These are phyloP conservation scores for Cristatella mucedo DNA, from an alignment of 2,888 invertebrate species.

Conservation along the genomic window DNA sequence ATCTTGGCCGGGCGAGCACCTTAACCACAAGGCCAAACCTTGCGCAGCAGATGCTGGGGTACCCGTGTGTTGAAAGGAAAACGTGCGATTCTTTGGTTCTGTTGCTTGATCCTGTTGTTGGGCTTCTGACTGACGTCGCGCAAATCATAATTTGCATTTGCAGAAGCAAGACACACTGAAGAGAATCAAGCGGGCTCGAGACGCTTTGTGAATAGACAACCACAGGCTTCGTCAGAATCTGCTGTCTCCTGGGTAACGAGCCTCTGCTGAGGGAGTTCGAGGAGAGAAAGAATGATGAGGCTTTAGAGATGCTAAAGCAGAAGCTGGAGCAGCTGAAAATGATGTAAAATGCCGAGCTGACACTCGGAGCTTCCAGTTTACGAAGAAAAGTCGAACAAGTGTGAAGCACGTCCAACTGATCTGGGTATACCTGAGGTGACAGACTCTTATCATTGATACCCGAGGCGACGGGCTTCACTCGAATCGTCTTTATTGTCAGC, in stretches of 20 bases:
- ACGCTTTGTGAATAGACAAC: conserved; percentile 38
- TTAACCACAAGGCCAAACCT: too few relatives aligned
- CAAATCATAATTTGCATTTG: conserved; percentile 14
- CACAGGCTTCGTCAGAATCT: conserved; percentile 38
- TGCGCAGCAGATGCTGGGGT: too few relatives aligned
- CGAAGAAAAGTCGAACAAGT: conserved; percentile 33
- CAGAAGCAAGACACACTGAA: conserved; percentile 36
- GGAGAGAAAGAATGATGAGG: conserved; percentile 33
- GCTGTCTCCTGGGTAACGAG: conserved; percentile 43
- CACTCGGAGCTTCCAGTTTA: conserved; percentile 29
- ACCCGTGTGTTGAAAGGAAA: too few relatives aligned
- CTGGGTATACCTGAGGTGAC: too few relatives aligned
- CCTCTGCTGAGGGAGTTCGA: conserved; percentile 43
- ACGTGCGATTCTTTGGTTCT: too few relatives aligned
- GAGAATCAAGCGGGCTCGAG: conserved; percentile 38
- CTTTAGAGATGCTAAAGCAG: conserved; percentile 20
- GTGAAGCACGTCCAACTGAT: too few relatives aligned
- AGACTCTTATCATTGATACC: too few relatives aligned
- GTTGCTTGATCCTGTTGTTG: too few relatives aligned
- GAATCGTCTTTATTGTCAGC: too few relatives aligned
- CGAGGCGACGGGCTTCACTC: too few relatives aligned
- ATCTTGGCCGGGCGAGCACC: too few relatives aligned
- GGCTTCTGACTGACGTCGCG: too few relatives aligned
- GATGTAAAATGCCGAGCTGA: conserved; percentile 32
- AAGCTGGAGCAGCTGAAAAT: conserved; percentile 28